Percentiles rank a stretch among this genome's conserved stretches.
phyloP scores from a whole-genome alignment of 2,797 vertebrate species.

The Anguilla obscura region DNA sequence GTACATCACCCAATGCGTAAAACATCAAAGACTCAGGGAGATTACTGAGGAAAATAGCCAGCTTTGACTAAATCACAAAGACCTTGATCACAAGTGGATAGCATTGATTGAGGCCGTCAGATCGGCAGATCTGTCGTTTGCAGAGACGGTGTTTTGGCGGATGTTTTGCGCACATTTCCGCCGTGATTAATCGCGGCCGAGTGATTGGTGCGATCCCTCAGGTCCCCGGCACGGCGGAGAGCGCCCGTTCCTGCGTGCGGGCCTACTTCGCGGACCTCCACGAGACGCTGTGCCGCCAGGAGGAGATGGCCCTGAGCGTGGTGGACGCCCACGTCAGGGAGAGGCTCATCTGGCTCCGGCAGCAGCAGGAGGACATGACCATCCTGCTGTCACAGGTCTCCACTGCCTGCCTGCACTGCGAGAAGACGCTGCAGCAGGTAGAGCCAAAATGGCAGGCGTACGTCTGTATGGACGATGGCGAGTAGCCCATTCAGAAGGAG shows the following conservation, averaged over 20 bases:
- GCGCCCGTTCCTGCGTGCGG: slow-evolving; percentile 91
- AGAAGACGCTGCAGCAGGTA: slow-evolving; percentile 97
- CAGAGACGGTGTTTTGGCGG: not conserved
- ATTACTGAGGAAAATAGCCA: not conserved
- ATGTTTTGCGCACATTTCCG: not conserved
- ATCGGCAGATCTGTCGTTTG: not conserved
- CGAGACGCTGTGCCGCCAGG: slow-evolving; percentile 95
- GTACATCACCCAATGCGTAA: too few relatives aligned
- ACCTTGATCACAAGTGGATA: not conserved
- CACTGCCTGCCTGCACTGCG: slow-evolving; percentile 96
- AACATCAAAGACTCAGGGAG: too few relatives aligned
- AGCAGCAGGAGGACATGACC: slow-evolving; percentile 99
- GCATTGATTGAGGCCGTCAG: not conserved
- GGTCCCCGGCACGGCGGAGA: slow-evolving; percentile 95
- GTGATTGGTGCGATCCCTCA: slow-evolving; percentile 49
- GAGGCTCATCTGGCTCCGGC: slow-evolving; percentile 94
- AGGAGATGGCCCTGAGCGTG: slow-evolving; percentile 98
- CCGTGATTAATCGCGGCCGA: too few relatives aligned
- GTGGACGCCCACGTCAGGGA: slow-evolving; percentile 96
- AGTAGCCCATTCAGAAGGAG: not conserved
- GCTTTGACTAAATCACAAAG: not conserved
- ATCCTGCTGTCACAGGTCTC: slow-evolving; percentile 96
- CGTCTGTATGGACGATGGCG: not conserved
- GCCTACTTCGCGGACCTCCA: slow-evolving; percentile 97
- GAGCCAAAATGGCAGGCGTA: not conserved